Base-by-base conservation (phyloP, 1,140 invertebrate genomes). In the Oryctes rhinoceros region DNA sequence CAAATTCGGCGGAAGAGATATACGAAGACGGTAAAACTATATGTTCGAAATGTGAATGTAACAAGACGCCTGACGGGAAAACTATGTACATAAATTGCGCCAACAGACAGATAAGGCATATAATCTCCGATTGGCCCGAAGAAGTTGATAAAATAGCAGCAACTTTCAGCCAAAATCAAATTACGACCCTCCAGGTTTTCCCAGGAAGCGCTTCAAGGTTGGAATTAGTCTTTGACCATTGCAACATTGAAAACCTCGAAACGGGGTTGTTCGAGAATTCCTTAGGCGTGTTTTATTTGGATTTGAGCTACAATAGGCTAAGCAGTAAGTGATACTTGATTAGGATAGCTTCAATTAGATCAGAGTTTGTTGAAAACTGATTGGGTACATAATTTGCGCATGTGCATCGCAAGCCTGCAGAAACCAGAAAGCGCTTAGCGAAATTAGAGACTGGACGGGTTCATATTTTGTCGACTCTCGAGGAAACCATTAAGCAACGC, bases 281-380 rank as follows among this genome's bases (percentile, higher is more conserved):
- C 9, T 87, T 88, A n/a, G 90, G 90, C 80, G 86, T 95, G n/a
- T 88, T 89, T 18, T 91, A 91, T 79, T 86, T 95, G 59, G 93
- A 95, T 87, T 86, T 96, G 77, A 94, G 93, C 87, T 90, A 92
- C 83, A 96, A 96, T 85, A 83, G 88, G 44, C 86, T 95, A 3
- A 90, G 89, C 85, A 91, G 93, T 91, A 81, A 85, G 84, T 89
- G 81, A 80, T 62, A 0, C 3, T 62, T 62, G 5, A 62, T 62
- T 18, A 20, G 53, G 15, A 4, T 18, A 5, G 53, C 13, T 59
- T 59, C 4, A n/a, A 4, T 59, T 59, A 4, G 13, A 4, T 59
- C 4, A 11, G 3, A 59, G 4, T 59, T 11, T 11, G 3, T n/a
- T n/a, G n/a, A n/a, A n/a, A n/a, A n/a, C n/a, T n/a, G n/a, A n/a